phyloP scores from a whole-genome alignment of 2,797 vertebrate genomes.

The Protonibea diacanthus region DNA sequence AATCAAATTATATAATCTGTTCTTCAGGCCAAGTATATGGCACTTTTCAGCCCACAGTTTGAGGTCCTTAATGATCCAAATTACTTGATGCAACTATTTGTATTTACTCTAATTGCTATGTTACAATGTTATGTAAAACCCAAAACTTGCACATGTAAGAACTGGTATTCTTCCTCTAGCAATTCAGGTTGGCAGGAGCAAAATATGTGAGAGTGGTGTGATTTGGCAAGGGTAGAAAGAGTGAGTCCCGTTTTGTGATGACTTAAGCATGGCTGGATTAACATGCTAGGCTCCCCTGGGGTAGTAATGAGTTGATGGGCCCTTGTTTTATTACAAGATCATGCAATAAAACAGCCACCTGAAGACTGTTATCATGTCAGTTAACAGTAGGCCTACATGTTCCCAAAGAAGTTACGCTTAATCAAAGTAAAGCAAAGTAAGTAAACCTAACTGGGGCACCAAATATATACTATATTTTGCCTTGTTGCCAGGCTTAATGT shows the following conservation, averaged over 20 bases:
- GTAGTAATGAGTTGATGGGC: neutral
- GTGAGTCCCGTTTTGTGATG: neutral
- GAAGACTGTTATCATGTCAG: neutral
- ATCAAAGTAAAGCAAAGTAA: neutral
- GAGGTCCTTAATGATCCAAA: conserved; percentile 20
- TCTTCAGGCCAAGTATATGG: conserved; percentile 22
- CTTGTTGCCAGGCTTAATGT: neutral
- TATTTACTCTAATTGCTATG: conserved; percentile 24
- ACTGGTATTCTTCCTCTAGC: conserved; percentile 10
- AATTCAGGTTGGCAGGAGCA: conserved; percentile 7
- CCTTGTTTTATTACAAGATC: neutral
- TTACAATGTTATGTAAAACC: conserved; percentile 5
- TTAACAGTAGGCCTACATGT: neutral
- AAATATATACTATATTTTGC: neutral
- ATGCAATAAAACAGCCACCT: neutral
- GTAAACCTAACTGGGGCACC: no score
- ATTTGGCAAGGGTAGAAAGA: conserved; percentile 9
- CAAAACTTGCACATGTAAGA: conserved; percentile 14
- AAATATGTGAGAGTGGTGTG: neutral
- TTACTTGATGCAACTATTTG: conserved; percentile 30
- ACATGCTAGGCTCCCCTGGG: neutral
- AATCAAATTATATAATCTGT: conserved; percentile 16
- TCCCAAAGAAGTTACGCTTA: neutral
- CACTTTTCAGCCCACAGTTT: conserved; percentile 13
- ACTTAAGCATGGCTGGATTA: neutral